Evolutionary conservation across 2,113 vertebrate species (phyloP), one percentile per base, ranked within the genome.

Genomic region (Tragelaphus buxtoni): DNA sequence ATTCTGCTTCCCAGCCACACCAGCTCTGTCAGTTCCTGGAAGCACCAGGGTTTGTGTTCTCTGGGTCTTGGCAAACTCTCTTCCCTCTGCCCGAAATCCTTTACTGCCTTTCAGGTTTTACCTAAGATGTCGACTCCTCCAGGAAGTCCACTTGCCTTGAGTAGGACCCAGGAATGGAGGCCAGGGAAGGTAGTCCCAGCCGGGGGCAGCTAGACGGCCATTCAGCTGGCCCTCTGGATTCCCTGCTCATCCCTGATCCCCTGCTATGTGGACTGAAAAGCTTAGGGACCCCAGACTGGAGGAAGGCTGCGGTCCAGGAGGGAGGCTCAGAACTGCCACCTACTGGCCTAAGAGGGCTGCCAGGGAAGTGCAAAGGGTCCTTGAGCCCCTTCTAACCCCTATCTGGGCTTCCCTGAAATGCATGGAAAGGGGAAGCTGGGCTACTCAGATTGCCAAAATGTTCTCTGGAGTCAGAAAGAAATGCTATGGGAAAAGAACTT

Each of bases 291-390:
- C 2, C 28, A 14, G 14, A n/a, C 30, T 32, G 39, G 30, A 77
- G 45, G 17, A 91, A 58, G 18, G 26, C 35, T 12, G 45, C 11
- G 26, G 42, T 30, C 35, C 26, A 20, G 20, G 69, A 39, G n/a
- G 74, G 53, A 96, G 83, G 74, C 92, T 96, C 92, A 55, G 90
- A 65, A 58, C 58, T 90, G 87, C 92, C 96, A 96, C 84, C 94
- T 95, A 51, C 84, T 96, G n/a, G 49, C 39, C 49, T 60, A 26
- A 24, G 10, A 45, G 22, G 45, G 51, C n/a, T 35, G 4, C 39
- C 26, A 0, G 6, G 24, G 12, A 94, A 28, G 9, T 0, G 10
- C 2, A 1, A n/a, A 39, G 39, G 24, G 4, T 9, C 9, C 5
- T 14, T 1, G 35, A 65, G 45, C 24, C 4, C 18, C 51, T 55